Evolutionary conservation across 2,888 invertebrate genomes (phyloP).

Genomic region (Meteorus colon): DNA sequence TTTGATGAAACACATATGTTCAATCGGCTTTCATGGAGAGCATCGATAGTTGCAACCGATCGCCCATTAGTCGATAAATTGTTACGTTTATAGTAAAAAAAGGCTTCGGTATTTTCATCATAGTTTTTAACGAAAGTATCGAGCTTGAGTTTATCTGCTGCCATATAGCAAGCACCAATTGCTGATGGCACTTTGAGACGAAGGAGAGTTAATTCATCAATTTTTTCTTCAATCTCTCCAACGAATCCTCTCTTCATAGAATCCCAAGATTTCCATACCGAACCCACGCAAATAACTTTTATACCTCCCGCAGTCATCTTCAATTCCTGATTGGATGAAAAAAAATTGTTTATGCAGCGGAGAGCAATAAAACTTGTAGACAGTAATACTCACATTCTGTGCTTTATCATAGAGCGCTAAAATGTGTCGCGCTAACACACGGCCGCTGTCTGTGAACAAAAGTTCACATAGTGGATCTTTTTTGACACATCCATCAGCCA

Average conservation of each 20-base stretch:
- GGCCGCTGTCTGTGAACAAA: constrained; percentile 83
- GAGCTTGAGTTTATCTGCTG: constrained; percentile 81
- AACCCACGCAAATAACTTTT: constrained; percentile 92
- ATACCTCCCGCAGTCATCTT: constrained; percentile 77
- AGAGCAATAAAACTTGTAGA: background rate
- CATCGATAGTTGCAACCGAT: constrained; percentile 5
- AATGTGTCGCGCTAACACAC: constrained; percentile 80
- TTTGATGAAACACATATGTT: background rate
- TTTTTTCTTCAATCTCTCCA: constrained; percentile 73
- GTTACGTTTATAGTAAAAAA: constrained; percentile 76
- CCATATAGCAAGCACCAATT: constrained; percentile 90
- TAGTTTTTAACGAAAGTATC: constrained; percentile 81
- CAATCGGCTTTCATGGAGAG: constrained; percentile 1
- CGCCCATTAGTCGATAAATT: constrained; percentile 41
- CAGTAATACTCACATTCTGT: constrained; percentile 70
- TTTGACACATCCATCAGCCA: constrained; percentile 63
- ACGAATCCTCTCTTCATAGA: constrained; percentile 83
- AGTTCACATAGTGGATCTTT: constrained; percentile 84
- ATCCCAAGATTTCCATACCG: constrained; percentile 96
- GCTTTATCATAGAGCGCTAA: constrained; percentile 79
- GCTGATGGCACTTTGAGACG: constrained; percentile 85
- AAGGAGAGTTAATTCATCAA: constrained; percentile 79
- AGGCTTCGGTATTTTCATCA: constrained; percentile 79
- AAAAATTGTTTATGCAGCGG: constrained; percentile 1
- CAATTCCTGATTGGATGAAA: constrained; percentile 72